Percentiles rank a stretch among this genome's conserved stretches.
Conservation (phyloP, 64 coral and sea anemone species). For the Exaiptasia diaphana region DNA sequence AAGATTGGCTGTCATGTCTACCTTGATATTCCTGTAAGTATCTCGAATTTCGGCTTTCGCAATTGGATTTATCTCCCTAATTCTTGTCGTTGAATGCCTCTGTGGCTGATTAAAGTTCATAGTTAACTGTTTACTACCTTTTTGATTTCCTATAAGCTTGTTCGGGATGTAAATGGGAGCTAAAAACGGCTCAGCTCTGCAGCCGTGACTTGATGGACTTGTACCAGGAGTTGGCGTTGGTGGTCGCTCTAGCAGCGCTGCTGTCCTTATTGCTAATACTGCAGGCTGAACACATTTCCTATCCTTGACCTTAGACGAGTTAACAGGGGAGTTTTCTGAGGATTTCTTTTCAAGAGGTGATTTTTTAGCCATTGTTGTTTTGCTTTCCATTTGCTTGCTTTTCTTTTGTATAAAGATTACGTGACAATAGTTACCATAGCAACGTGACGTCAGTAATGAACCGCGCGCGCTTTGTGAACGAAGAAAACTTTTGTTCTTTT, state of each 20-base stretch:
- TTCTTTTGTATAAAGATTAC: too few relatives aligned
- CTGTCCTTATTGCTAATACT: conserved; percentile 7
- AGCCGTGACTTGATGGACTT: background rate
- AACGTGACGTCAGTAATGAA: conserved; percentile 19
- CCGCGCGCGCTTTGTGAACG: background rate
- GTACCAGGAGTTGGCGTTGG: conserved; percentile 19
- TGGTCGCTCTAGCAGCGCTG: conserved; percentile 6
- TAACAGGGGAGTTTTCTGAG: background rate
- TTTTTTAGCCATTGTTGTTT: conserved; percentile 6
- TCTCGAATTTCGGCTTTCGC: conserved; percentile 2
- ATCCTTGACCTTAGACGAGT: background rate
- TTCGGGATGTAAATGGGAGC: conserved; percentile 5
- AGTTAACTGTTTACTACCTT: background rate
- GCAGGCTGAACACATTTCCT: conserved; percentile 23
- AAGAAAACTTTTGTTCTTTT: too few relatives aligned
- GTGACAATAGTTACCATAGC: background rate
- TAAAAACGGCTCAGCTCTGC: background rate
- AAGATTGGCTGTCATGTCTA: background rate
- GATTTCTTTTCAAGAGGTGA: conserved; percentile 2
- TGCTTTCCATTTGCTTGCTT: background rate
- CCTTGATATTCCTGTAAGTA: conserved; percentile 4
- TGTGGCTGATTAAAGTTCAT: background rate
- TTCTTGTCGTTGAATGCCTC: background rate
- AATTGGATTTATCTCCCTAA: conserved; percentile 5
- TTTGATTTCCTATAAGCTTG: background rate